Conservation (phyloP, 2,888 invertebrate genomes). For the Mythimna albipuncta region DNA sequence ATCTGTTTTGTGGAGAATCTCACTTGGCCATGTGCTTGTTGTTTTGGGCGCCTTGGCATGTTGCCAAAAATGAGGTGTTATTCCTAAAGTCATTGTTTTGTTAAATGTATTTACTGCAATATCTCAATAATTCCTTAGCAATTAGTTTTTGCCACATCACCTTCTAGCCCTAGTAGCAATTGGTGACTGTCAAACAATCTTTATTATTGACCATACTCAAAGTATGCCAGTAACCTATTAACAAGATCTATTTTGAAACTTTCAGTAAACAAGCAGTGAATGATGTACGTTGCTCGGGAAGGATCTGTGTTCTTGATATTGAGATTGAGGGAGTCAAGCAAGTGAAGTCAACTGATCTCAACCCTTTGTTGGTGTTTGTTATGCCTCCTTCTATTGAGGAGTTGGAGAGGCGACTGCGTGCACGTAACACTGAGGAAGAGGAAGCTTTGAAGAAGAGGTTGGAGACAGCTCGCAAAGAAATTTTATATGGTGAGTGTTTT, state of each 20-base stretch:
- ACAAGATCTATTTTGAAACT: conserved; percentile 57
- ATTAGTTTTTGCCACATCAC: background rate
- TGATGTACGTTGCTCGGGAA: conserved; percentile 94
- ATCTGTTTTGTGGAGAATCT: conserved; percentile 57
- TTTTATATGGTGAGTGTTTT: conserved; percentile 93
- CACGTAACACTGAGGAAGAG: conserved; percentile 97
- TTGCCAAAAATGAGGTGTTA: conserved; percentile 77
- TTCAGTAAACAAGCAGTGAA: conserved; percentile 96
- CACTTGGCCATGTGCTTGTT: conserved; percentile 85
- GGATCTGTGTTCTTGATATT: conserved; percentile 98
- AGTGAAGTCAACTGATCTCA: conserved; percentile 95
- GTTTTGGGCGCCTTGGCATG: conserved; percentile 78
- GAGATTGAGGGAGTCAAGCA: conserved; percentile 98
- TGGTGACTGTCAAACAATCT: background rate
- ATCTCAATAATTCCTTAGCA: conserved; percentile 24
- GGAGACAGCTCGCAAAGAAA: conserved; percentile 94
- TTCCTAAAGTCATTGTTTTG: conserved; percentile 79
- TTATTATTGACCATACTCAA: background rate
- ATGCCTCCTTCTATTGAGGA: conserved; percentile 97
- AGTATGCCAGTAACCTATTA: conserved; percentile 30
- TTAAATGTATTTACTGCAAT: conserved; percentile 57
- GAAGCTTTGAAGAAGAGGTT: conserved; percentile 95
- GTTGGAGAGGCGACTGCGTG: conserved; percentile 93
- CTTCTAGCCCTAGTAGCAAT: background rate
- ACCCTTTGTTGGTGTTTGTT: conserved; percentile 96